Conservation (phyloP, 2,797 vertebrate species). For the Tapirus indicus region DNA sequence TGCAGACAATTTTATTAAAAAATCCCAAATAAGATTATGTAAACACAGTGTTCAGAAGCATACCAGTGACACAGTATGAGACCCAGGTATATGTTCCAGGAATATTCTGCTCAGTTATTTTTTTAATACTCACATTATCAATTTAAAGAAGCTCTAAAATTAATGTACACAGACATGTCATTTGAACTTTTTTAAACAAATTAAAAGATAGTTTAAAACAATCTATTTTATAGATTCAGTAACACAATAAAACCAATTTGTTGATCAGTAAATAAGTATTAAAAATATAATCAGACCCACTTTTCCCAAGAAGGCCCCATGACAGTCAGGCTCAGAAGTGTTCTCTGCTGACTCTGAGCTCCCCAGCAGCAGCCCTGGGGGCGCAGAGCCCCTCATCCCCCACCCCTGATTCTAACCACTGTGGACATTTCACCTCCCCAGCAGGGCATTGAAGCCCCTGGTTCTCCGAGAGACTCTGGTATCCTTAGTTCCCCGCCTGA, state of each 20-base stretch:
- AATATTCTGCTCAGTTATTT: not conserved
- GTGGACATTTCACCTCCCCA: not conserved
- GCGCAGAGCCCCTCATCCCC: not conserved
- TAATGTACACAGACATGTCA: not conserved
- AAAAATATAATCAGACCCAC: not conserved
- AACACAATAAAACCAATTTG: not conserved
- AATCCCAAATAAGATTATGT: not conserved
- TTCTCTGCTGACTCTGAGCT: not conserved
- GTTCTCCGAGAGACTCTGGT: not conserved
- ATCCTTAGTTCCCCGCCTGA: not conserved
- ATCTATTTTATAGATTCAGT: not conserved
- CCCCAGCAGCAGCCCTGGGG: not conserved
- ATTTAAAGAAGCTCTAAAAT: not conserved
- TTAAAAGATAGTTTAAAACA: not conserved
- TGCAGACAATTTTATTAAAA: slow-evolving; percentile 18
- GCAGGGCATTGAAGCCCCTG: not conserved
- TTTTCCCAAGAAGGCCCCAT: not conserved
- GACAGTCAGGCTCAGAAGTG: not conserved
- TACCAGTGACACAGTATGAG: not conserved
- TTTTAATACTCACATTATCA: not conserved
- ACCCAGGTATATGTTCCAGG: not conserved
- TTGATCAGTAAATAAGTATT: not conserved
- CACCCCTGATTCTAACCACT: not conserved
- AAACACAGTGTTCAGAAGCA: not conserved
- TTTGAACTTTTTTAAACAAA: not conserved